Conservation (phyloP, 1,140 invertebrate genomes). For the Steinernema feltiae region DNA sequence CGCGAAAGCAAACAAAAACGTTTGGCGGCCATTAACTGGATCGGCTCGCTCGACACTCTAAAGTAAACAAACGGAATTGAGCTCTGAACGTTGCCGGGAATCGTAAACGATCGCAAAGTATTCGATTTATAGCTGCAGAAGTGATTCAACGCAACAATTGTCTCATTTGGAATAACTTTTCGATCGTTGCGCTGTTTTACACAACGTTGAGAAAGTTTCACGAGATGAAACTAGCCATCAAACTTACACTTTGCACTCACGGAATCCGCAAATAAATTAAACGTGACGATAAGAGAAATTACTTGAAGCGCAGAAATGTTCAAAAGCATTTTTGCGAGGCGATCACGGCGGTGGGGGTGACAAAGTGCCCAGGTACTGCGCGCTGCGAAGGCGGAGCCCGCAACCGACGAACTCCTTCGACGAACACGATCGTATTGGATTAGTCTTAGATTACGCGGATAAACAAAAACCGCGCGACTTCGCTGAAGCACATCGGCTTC, state of each 20-base stretch:
- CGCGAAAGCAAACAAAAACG: neutral
- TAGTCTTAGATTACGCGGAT: constrained; percentile 5
- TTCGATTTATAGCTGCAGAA: neutral
- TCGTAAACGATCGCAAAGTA: neutral
- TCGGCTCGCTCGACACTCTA: neutral
- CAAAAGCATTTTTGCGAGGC: neutral
- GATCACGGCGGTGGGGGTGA: neutral
- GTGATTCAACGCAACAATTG: neutral
- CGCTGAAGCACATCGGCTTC: neutral
- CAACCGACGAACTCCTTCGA: neutral
- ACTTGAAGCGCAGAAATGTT: neutral
- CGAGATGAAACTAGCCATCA: too few relatives aligned
- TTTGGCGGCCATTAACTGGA: constrained; percentile 6
- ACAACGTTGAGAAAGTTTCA: too few relatives aligned
- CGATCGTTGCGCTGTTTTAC: too few relatives aligned
- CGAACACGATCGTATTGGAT: constrained; percentile 8
- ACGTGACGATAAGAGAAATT: too few relatives aligned
- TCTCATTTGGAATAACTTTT: neutral
- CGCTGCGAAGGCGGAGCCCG: neutral
- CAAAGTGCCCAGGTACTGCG: neutral
- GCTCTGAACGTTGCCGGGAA: neutral
- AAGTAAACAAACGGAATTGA: neutral
- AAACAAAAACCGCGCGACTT: neutral
- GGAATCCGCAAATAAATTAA: too few relatives aligned
- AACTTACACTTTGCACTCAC: neutral